Evolutionary conservation across 2,888 invertebrate genomes (phyloP), one percentile per base, ranked within the genome.

Genomic region (Rhabditoides inermis): DNA sequence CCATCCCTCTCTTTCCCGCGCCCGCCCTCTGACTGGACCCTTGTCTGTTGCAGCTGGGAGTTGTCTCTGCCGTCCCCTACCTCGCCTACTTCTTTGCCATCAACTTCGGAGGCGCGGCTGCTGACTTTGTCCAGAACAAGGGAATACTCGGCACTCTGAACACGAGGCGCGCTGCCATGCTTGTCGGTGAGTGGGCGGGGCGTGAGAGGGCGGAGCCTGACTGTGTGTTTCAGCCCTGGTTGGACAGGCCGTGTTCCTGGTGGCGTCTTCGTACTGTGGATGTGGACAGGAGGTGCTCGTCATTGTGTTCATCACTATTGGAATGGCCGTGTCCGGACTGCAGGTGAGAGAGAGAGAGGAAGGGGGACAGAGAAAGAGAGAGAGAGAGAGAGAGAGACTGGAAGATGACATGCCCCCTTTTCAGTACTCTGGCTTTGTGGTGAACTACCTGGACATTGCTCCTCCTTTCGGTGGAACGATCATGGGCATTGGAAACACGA

Each of bases 381-480:
- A 15, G 20, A 10, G 12, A 39, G 10, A 39, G 20, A n/a, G n/a
- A n/a, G n/a, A n/a, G n/a, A n/a, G n/a, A n/a, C n/a, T n/a, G n/a
- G n/a, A n/a, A n/a, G 20, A n/a, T 15, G 73, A 72, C 25, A 57
- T 75, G 26, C 72, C 73, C 46, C 76, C 76, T 10, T 59, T 77
- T 30, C 75, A 76, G 56, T 76, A 73, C 53, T 62, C 76, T 30
- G 74, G 73, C 40, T 71, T 72, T 56, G 65, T 71, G 40, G 72
- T 75, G 55, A 75, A 75, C 59, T 75, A 76, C 60, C 60, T 76
- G 53, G 76, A 77, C 62, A 70, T 77, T 47, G 74, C 74, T 10
- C 74, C 76, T 5, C 61, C 68, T 20, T 75, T 68, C 56, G 70
- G 72, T 23, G 65, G 65, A 53, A 65, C 65, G 2, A 55, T 65